These are phyloP conservation scores for Coendou prehensilis DNA, from an alignment of 2,797 vertebrate species.

Conservation along the genomic window DNA sequence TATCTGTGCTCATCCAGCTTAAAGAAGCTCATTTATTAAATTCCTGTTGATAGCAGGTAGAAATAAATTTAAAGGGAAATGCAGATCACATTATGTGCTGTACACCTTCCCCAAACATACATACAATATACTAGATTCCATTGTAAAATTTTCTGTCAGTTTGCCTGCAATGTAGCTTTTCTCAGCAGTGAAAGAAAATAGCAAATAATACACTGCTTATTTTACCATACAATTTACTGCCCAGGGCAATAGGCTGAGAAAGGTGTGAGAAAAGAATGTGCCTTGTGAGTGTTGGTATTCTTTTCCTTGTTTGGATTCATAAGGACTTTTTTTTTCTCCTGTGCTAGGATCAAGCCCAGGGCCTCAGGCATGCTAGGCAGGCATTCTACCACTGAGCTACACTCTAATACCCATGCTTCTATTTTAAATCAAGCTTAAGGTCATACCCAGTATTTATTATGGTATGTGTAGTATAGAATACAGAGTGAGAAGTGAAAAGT, in stretches of 20 bases:
- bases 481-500: constrained; percentile 69
- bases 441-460: constrained; percentile 72
- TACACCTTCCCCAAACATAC: constrained; percentile 49
- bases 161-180: constrained; percentile 70
- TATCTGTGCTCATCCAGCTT: constrained; percentile 25
- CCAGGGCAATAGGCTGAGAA: constrained; percentile 44
- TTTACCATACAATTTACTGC: constrained; percentile 67
- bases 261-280: constrained; percentile 75
- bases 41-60: constrained; percentile 49
- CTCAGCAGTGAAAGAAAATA: constrained; percentile 69
- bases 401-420: not conserved
- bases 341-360: not conserved
- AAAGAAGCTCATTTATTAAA: constrained; percentile 52
- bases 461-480: constrained; percentile 56
- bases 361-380: not conserved
- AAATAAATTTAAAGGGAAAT: constrained; percentile 39
- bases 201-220: constrained; percentile 75
- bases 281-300: constrained; percentile 44
- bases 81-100: not conserved
- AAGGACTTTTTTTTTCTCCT: not conserved
- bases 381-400: not conserved
- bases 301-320: constrained; percentile 12
- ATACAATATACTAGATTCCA: constrained; percentile 43
- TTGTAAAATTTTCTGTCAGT: constrained; percentile 70
- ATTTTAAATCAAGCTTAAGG: constrained; percentile 77